Base-by-base conservation (phyloP, 2,113 vertebrate species). In the Stigmatopora nigra region DNA sequence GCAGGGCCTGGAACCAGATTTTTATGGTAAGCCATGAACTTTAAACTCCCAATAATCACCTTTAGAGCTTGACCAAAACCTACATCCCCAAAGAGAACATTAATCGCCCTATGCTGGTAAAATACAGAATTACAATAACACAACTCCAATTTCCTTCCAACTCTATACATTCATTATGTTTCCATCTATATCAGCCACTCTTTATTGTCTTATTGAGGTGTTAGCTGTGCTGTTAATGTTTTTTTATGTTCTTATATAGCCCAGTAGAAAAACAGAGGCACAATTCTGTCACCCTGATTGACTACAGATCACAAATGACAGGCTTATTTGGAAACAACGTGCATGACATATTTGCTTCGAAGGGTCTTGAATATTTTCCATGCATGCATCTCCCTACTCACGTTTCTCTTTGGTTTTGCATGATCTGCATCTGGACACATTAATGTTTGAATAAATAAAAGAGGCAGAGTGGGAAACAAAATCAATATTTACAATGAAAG, bases 281-380 rank as follows among this genome's bases (percentile, higher is more conserved):
- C 63, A 16, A 36, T 72, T 22, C 84, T 68, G 87, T 87, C 81
- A 81, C 76, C 35, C 73, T 78, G 80, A 84, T 89, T 87, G 81
- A 88, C 87, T 83, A 83, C 84, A 77, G 74, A 83, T 87, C 86
- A 82, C 76, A 78, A 70, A 77, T 61, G 68, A 74, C 67, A 68
- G 80, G 72, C 83, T 84, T 61, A 66, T 81, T 84, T 75, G 67
- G 72, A 87, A 31, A 78, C 17, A 68, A 74, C 71, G 76, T 68
- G 53, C 58, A 62, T 81, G 77, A 72, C 69, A 75, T 69, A 83
- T 83, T 87, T 83, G 69, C 80, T 80, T 71, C 73, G 74, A 64
- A 70, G 70, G 71, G 31, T 3, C 53, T 70, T 86, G 68, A 62
- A 77, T 87, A 70, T 78, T 84, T 45, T 45, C 57, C 58, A 63